Evolutionary conservation across 2,797 vertebrate species (phyloP), one percentile per base, ranked within the genome.

Genomic region (Furcifer pardalis): DNA sequence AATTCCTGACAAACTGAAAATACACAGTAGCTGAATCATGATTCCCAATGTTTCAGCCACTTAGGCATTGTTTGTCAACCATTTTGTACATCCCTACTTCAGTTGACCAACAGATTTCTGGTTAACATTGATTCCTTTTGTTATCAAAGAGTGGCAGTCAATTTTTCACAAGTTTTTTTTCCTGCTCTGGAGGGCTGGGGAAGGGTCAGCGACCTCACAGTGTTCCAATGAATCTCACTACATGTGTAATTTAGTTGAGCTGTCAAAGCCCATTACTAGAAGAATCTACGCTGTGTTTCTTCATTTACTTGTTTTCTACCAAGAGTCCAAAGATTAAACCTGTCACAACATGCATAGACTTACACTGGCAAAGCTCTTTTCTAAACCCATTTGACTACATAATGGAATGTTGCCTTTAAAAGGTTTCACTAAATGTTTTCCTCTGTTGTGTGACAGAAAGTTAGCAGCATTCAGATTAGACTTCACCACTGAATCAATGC

Each of bases 381-480:
- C 68, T 88, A 91, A 90, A 87, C 87, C 68, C 44, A 86, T 79
- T 76, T 91, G 66, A 77, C 49, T 89, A 25, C 0, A 4, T 84
- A 91, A 88, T 86, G 49, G 3, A 91, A 40, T 23, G 76, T 32
- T 90, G 69, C 27, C 6, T 89, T 89, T 90, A 40, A 94, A 91
- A 84, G 63, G 60, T 85, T 83, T 90, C 75, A 75, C 37, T 44
- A 84, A 56, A 66, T 44, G 66, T 0, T 0, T 32, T 84, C 60
- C 66, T 85, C 63, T 60, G 6, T 79, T 82, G 9, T 84, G 2
- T 84, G 60, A 82, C 15, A 83, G n/a, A 66, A 73, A 84, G 81
- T 84, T 86, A 91, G 90, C 21, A 78, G 21, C 72, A 84, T 60
- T 2, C 69, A 86, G 46, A 79, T 76, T 88, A 83, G 79, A 83